phyloP scores from a whole-genome alignment of 2,113 vertebrate genomes.

The Myanophis thanlyinensis region DNA sequence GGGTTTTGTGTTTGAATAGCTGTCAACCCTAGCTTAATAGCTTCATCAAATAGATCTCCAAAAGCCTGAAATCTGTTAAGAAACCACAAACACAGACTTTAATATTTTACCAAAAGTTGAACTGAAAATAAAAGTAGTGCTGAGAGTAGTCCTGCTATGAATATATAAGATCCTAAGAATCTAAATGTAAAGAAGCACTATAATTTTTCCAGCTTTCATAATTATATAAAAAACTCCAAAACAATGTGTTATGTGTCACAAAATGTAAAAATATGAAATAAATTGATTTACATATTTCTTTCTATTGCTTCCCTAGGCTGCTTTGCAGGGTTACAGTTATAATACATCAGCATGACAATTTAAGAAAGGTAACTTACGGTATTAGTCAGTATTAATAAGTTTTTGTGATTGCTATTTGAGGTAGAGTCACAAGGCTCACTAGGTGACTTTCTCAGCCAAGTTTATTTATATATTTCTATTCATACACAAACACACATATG shows the following conservation, averaged over 20 bases:
- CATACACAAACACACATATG: too few relatives aligned
- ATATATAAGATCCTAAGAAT: neutral
- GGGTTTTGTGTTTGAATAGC: conserved; percentile 99
- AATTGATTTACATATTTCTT: neutral
- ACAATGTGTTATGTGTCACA: neutral
- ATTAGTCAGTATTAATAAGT: neutral
- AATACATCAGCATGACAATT: neutral
- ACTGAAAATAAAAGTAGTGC: neutral
- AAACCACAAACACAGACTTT: neutral
- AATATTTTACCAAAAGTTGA: neutral
- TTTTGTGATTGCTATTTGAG: neutral
- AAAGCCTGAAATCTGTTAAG: conserved; percentile 90
- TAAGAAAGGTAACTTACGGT: neutral
- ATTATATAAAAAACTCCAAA: neutral
- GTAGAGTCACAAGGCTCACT: neutral
- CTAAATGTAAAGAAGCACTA: neutral
- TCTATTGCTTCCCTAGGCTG: neutral
- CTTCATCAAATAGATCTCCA: conserved; percentile 98
- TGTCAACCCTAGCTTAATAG: conserved; percentile 94
- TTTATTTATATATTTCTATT: neutral
- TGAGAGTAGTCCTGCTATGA: neutral
- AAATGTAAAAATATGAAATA: neutral
- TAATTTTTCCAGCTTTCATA: neutral
- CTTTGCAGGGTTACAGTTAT: neutral
- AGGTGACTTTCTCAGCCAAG: neutral